Conservation (phyloP, 2,797 vertebrate species). For the Pangasius djambal region DNA sequence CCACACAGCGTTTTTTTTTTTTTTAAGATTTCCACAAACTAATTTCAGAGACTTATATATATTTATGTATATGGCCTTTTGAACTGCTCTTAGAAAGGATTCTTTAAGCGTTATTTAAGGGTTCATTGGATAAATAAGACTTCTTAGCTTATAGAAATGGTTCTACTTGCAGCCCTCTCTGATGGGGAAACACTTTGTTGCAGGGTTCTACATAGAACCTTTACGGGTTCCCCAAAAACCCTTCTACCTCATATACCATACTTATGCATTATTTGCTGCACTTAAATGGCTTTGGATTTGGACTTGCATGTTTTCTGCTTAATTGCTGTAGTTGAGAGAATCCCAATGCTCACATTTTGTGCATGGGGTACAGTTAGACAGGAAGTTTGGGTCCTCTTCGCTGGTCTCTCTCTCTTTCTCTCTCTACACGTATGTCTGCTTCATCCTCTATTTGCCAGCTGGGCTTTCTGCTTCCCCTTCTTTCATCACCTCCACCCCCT, state of each 20-base stretch:
- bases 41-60: too few relatives aligned
- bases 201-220: not conserved
- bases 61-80: too few relatives aligned
- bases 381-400: slow-evolving; percentile 53
- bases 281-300: not conserved
- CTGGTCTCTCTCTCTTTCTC: not conserved
- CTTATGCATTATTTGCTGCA: not conserved
- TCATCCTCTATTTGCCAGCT: slow-evolving; percentile 33
- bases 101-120: not conserved
- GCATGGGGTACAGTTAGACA: slow-evolving; percentile 35
- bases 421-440: not conserved
- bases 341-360: slow-evolving; percentile 8
- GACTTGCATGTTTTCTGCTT: not conserved
- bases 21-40: not conserved
- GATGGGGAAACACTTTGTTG: not conserved
- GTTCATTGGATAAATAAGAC: not conserved
- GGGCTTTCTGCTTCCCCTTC: slow-evolving; percentile 45
- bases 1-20: not conserved
- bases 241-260: not conserved
- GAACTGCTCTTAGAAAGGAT: not conserved
- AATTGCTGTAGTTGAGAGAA: not conserved
- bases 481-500: slow-evolving; percentile 44
- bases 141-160: not conserved
- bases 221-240: not conserved
- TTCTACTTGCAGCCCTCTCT: not conserved